These are phyloP conservation scores for Hassar affinis DNA, from an alignment of 2,113 vertebrate species.

Conservation along the genomic window DNA sequence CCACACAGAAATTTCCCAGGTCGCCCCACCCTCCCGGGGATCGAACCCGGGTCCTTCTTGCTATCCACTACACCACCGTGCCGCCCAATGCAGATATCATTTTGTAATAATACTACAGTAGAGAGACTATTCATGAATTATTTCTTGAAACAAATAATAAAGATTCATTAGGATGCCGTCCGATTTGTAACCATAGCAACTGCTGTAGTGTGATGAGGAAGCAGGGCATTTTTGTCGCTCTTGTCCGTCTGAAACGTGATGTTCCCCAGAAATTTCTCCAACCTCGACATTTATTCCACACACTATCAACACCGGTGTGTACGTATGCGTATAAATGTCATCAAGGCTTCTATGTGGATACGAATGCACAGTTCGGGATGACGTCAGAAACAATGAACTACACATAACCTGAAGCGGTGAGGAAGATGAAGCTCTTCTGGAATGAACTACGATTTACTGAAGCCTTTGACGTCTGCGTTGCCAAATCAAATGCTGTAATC, in stretches of 20 bases:
- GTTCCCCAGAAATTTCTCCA: conserved; percentile 9
- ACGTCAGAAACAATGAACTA: conserved; percentile 52
- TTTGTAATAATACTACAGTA: neutral
- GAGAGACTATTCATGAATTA: neutral
- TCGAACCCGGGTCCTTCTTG: too few relatives aligned
- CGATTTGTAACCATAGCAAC: neutral
- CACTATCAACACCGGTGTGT: conserved; percentile 17
- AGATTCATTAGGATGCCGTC: neutral
- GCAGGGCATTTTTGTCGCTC: too few relatives aligned
- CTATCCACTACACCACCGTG: too few relatives aligned
- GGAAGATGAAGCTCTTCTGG: conserved; percentile 57
- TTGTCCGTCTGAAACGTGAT: neutral
- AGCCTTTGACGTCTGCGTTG: conserved; percentile 38
- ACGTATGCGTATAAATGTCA: conserved; percentile 10
- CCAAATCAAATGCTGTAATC: conserved; percentile 10
- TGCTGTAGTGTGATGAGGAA: neutral
- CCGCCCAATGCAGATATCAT: too few relatives aligned
- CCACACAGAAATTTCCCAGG: too few relatives aligned
- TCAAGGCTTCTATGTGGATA: conserved; percentile 41
- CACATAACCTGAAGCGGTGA: conserved; percentile 61
- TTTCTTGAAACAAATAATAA: neutral
- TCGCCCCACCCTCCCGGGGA: too few relatives aligned
- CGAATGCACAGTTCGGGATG: conserved; percentile 63
- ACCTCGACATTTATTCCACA: conserved; percentile 43
- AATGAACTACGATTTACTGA: conserved; percentile 47